Evolutionary conservation across 2,113 vertebrate species (phyloP).

Genomic region (Corydoras maculifer): DNA sequence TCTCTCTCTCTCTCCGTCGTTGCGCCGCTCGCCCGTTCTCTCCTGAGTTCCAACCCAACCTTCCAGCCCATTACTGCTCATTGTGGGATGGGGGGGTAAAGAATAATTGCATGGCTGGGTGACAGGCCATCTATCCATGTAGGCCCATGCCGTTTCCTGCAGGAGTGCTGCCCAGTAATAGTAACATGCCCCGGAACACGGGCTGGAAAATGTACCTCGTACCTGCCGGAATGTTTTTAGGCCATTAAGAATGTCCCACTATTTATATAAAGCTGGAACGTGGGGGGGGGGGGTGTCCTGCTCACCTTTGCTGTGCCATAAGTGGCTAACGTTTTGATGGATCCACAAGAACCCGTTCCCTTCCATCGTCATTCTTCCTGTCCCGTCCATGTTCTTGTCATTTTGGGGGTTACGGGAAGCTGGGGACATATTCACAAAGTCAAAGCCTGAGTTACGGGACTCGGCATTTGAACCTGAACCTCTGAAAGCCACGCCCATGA

Average conservation of each 20-base stretch:
- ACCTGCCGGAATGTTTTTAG: slow-evolving; percentile 36
- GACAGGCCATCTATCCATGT: slow-evolving; percentile 43
- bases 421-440: slow-evolving; percentile 5
- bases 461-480: too few species aligned
- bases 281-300: neutral
- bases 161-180: slow-evolving; percentile 39
- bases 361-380: slow-evolving; percentile 22
- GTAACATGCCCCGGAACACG: slow-evolving; percentile 48
- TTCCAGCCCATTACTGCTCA: slow-evolving; percentile 42
- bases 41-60: slow-evolving; percentile 30
- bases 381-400: neutral
- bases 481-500: too few species aligned
- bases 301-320: slow-evolving; percentile 17
- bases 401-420: neutral
- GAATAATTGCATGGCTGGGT: slow-evolving; percentile 46
- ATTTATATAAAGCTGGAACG: slow-evolving; percentile 30
- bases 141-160: slow-evolving; percentile 37
- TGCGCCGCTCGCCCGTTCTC: slow-evolving; percentile 23
- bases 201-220: slow-evolving; percentile 43
- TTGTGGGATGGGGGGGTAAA: slow-evolving; percentile 43
- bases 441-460: neutral
- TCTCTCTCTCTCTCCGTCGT: slow-evolving; percentile 10
- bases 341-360: slow-evolving; percentile 29
- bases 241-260: slow-evolving; percentile 35
- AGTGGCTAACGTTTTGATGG: slow-evolving; percentile 34